Base-by-base conservation (phyloP, 1,140 invertebrate genomes). In the Protaetia brevitarsis region DNA sequence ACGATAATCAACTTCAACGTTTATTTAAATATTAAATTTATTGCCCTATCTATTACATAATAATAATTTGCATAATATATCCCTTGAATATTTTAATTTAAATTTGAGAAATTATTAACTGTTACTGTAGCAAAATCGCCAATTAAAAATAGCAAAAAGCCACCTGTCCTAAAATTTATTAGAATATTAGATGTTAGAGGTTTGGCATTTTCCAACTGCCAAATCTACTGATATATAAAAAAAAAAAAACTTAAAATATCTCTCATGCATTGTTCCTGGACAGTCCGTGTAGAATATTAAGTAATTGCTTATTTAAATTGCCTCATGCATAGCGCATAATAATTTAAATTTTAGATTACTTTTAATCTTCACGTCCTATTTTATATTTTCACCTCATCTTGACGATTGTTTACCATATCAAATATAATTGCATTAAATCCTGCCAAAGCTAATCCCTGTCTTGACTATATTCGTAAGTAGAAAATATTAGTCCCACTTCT, bases 21-120 rank as follows among this genome's bases (percentile, higher is more conserved):
- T n/a, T 21, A 34, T 34, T 11, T 34, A 51, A 51, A 51, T 51
- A 51, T 51, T 51, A 51, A 51, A 51, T 51, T 51, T 19, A 51
- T 16, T 21, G 8, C 19, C 6, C 19, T 10, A 23, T 51, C 26
- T 23, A 51, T 1, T 11, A 51, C 41, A 51, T 51, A n/a, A n/a
- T 51, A 51, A 19, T 8, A 51, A 51, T 51, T 51, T 51, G 26
- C 21, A 51, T 51, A 51, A 51, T 23, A 51, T 16, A 16, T 51
- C 7, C 19, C 19, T 51, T 51, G 41, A 51, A n/a, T 51, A 10
- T 16, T 13, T 51, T 51, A 6, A 23, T 51, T 51, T 10, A 5
- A 51, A 51, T 51, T 51, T 51, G 26, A 10, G 13, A 51, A 19
- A 19, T 21, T 51, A 23, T 21, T 16, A 21, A 51, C 19, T 10